Base-by-base conservation (phyloP, 2,888 invertebrate species). In the Mythimna albipuncta region DNA sequence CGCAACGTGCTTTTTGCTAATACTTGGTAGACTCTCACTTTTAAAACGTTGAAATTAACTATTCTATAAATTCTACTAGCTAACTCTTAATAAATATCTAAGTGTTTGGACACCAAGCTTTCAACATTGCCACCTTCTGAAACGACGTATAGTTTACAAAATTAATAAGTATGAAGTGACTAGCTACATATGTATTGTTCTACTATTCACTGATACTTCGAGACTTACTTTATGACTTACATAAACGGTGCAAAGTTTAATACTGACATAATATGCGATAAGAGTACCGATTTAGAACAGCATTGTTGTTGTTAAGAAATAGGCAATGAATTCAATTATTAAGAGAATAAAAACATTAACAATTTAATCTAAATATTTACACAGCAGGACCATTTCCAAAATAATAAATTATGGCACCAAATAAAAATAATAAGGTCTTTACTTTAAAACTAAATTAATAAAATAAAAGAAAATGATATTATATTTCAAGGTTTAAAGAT, bases 381-480 rank as follows among this genome's bases (percentile, higher is more conserved):
- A 89, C 44, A 83, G 78, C 69, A 86, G 84, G 79, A 85, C 87
- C 87, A 87, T 86, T 86, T 83, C 81, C 85, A 86, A 88, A 78
- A 87, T 65, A 69, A 85, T 69, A 86, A 82, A 81, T 82, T 93
- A 93, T 93, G 93, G 93, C 93, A 93, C 93, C 91, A 90, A 90
- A 85, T 85, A 86, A 84, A 90, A 90, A 85, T 85, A 84, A 85
- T 79, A 87, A 50, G 84, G 74, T 82, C 79, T 75, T 83, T 69
- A 74, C 78, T 79, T 82, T 55, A 58, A 64, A 62, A 74, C 69
- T 77, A 78, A 78, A 69, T 70, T 72, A 82, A 69, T 50, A 73
- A 58, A 68, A 54, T 64, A 26, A 58, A 62, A 54, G 10, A 72
- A 75, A 69, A 72, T 11, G 59, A 75, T 69, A 69, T 68, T 77